Evolutionary conservation across 2,888 invertebrate species (phyloP), one percentile per base, ranked within the genome.

Genomic region (Rhodophaea formosa): DNA sequence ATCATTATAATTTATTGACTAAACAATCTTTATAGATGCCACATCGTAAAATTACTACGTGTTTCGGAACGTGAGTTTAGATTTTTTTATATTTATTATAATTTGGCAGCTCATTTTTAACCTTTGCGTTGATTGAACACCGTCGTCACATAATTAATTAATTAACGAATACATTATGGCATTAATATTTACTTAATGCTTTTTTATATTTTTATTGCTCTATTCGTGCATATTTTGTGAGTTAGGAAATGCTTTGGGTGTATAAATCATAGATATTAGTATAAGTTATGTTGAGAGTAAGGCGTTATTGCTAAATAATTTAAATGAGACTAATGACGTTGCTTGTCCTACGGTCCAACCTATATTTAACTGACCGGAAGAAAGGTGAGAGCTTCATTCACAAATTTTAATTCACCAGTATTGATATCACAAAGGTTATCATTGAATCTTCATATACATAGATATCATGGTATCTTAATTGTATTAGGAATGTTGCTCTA

Each of bases 61-160:
- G 76, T 75, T 72, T 74, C 68, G 57, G 63, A 68, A 67, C 66
- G 63, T 65, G 64, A 63, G 65, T 65, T 65, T 58, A 67, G 71
- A 71, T 70, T 72, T 67, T 80, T 80, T 75, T 72, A 81, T 83
- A 84, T 84, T 84, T 75, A 86, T 83, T 79, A 78, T 77, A 72
- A 69, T 74, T 74, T 83, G 82, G 81, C 83, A 83, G 80, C 76
- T 82, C 80, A 83, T 86, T 86, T 81, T 82, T 79, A 79, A 79
- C 75, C 74, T 75, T 80, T 74, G 75, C 76, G 76, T 81, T 86
- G 84, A 88, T 86, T 82, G 77, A 86, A 82, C 77, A 79, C 74
- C 79, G 78, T 84, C 76, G 78, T 76, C 81, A 82, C 80, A 71
- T 85, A 80, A 86, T 87, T 85, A 86, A 88, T 88, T 86, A 87